Evolutionary conservation across 2,888 invertebrate genomes (phyloP).

Genomic region (Pristionchus mayeri): DNA sequence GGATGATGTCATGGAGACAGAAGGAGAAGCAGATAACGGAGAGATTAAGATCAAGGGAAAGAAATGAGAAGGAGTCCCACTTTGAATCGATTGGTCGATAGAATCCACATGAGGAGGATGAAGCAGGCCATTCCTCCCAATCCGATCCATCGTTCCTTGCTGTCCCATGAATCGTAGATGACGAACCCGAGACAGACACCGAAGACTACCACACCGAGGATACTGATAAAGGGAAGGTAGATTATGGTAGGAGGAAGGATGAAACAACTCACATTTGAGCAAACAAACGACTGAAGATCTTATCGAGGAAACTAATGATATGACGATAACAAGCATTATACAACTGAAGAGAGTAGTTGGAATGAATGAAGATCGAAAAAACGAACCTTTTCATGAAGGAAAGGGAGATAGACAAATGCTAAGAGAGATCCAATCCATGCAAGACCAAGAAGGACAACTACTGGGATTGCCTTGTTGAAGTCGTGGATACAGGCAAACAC

Average conservation of each 20-base stretch:
- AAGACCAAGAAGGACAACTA: slow-evolving; percentile 55
- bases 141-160: slow-evolving; percentile 66
- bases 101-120: slow-evolving; percentile 67
- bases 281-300: not conserved
- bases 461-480: slow-evolving; percentile 54
- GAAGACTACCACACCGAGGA: slow-evolving; percentile 53
- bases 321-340: not conserved
- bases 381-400: slow-evolving; percentile 46
- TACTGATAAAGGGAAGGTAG: slow-evolving; percentile 41
- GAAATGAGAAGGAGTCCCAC: slow-evolving; percentile 1
- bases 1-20: not conserved
- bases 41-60: not conserved
- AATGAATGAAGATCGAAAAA: not conserved
- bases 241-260: not conserved
- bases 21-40: not conserved
- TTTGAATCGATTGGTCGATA: slow-evolving; percentile 63
- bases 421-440: slow-evolving; percentile 52
- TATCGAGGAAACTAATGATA: not conserved
- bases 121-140: slow-evolving; percentile 71
- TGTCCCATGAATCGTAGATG: slow-evolving; percentile 60
- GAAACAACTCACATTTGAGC: slow-evolving; percentile 7
- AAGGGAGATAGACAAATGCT: slow-evolving; percentile 54
- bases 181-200: slow-evolving; percentile 55
- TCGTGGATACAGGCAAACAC: slow-evolving; percentile 57
- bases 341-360: not conserved